Evolutionary conservation across 2,113 vertebrate genomes (phyloP).

Genomic region (Neoarius graeffei): DNA sequence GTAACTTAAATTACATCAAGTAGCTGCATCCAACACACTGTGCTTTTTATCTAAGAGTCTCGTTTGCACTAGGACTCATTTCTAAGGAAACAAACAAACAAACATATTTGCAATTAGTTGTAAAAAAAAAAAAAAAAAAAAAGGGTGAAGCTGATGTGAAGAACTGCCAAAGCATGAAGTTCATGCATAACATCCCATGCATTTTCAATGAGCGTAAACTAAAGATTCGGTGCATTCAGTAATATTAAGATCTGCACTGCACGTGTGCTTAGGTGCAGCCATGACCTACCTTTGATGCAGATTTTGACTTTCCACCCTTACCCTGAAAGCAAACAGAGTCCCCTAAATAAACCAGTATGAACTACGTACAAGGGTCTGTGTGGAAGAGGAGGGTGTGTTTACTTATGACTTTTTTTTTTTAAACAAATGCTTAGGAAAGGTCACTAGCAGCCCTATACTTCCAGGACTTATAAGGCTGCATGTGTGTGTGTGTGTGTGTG

Average conservation of each 20-base stretch:
- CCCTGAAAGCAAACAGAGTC: constrained; percentile 67
- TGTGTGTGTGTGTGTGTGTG: too few species aligned
- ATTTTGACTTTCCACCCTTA: constrained; percentile 72
- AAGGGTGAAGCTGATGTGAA: background rate
- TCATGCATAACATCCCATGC: constrained; percentile 35
- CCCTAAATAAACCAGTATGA: constrained; percentile 29
- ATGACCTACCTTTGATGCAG: constrained; percentile 73
- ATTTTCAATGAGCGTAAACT: constrained; percentile 17
- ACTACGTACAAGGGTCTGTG: constrained; percentile 18
- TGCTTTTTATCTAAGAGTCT: background rate
- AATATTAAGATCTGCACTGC: background rate
- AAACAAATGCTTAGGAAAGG: background rate
- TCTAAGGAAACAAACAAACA: background rate
- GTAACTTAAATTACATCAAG: background rate
- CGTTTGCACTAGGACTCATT: background rate
- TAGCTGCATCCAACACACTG: background rate
- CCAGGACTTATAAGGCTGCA: background rate
- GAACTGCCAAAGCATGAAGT: constrained; percentile 8
- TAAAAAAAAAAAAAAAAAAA: background rate
- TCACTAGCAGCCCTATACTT: too few species aligned
- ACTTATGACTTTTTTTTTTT: background rate
- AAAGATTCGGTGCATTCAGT: background rate
- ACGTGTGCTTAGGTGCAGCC: background rate
- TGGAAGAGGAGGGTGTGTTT: background rate
- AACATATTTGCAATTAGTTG: background rate